Base-by-base conservation (phyloP, 2,797 vertebrate species). In the Gadopsis marmoratus region DNA sequence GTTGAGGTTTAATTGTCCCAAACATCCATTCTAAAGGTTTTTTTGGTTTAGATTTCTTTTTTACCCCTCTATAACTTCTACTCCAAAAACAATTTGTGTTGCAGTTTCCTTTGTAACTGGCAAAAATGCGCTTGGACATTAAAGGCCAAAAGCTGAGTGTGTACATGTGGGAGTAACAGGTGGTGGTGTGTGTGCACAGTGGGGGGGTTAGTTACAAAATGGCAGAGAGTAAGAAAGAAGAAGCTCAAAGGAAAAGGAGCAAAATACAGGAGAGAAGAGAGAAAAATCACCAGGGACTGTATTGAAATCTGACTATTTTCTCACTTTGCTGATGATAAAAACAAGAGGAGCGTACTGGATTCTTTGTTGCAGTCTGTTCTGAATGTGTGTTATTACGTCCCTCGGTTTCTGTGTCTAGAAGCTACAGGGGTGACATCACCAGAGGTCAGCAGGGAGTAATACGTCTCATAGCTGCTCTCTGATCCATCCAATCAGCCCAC, bases 401-500 rank as follows among this genome's bases (percentile, higher is more conserved):
- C 17, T 74, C 29, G 3, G 47, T 14, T 41, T 50, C n/a, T 47
- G 33, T 56, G 19, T 66, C 19, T 7, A 12, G 26, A 69, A 21
- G 63, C 63, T 39, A 51, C 55, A 5, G 55, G 5, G 14, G 47
- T 43, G 56, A 74, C 68, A 66, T 79, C 75, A 47, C 16, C 61
- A 26, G 43, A 75, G 76, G 70, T 79, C 77, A 82, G 47, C 63
- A 76, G 60, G 62, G 79, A 68, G 63, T 47, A 72, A 79, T 56
- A 75, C 33, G 23, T 71, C 41, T 76, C 69, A 50, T 50, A 26
- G 51, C 39, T 69, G 69, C 69, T 14, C 73, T 53, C 50, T 61
- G 53, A 70, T 73, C 26, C 4, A 26, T 12, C 59, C 43, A 66
- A 77, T 65, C 48, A 64, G 14, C 56, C 14, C 2, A 2, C 71